These are phyloP conservation scores for Andrena camellia DNA, from an alignment of 2,888 invertebrate species.

Conservation along the genomic window DNA sequence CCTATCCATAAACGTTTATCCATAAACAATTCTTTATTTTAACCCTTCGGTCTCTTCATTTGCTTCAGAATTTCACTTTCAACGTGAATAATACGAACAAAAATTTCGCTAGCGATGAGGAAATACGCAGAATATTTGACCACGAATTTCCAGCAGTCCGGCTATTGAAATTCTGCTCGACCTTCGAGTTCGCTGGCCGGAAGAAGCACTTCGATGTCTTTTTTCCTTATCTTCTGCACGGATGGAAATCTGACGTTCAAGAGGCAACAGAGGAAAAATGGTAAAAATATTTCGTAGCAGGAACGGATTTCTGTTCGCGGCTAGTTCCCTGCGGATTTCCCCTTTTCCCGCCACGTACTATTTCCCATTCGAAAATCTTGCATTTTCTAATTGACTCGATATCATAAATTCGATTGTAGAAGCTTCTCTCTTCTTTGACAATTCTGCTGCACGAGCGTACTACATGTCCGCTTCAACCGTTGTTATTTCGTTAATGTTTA, in stretches of 20 bases:
- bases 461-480: not conserved
- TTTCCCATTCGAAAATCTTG: not conserved
- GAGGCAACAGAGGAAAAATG: slow-evolving; percentile 26
- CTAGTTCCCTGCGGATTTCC: not conserved
- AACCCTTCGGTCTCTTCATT: too few relatives aligned
- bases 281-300: slow-evolving; percentile 18
- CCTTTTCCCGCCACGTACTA: not conserved
- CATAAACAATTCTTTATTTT: not conserved
- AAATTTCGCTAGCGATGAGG: not conserved
- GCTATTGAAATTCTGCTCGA: slow-evolving; percentile 57
- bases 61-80: too few relatives aligned
- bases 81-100: not conserved
- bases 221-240: slow-evolving; percentile 34
- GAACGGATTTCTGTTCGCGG: not conserved
- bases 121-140: slow-evolving; percentile 35
- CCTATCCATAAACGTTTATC: not conserved
- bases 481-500: not conserved
- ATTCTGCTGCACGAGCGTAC: not conserved
- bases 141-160: slow-evolving; percentile 37
- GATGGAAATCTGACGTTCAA: slow-evolving; percentile 44
- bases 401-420: not conserved
- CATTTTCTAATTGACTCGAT: not conserved
- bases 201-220: slow-evolving; percentile 30
- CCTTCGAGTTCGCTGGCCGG: slow-evolving; percentile 56
- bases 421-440: not conserved